Base-by-base conservation (phyloP, 2,888 invertebrate species). In the Thymelicus acteon region DNA sequence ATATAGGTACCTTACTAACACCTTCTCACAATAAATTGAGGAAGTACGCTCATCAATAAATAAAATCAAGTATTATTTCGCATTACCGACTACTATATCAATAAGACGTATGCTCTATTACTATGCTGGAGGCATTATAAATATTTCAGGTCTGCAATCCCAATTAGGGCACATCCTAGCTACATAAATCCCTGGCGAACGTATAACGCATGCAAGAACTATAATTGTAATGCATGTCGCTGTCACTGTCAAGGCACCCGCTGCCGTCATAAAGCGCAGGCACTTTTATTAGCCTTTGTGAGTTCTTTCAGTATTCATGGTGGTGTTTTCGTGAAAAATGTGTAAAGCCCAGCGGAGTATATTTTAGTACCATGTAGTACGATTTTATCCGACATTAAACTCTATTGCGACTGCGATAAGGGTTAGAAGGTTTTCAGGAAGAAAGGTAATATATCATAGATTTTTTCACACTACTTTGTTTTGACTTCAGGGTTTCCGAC, bases 301-400 rank as follows among this genome's bases (percentile, higher is more conserved):
- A 31, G 62, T n/a, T 63, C 64, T 65, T 75, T 83, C 85, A 80
- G 81, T 83, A 89, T 89, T 88, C 88, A 84, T 75, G 72, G 76
- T 82, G 81, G 77, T 80, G 85, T 86, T 86, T 84, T 79, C 81
- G 75, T 86, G 88, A 90, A 88, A 90, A 88, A 89, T 79, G 81
- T 76, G 72, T 73, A 78, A 85, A 78, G 84, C 86, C 84, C 88
- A 80, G 54, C 60, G 72, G 71, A 72, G 71, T 72, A 70, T 63
- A 70, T 73, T 73, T 73, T 62, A 48, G 47, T 72, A 66, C 19
- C 54, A 58, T 48, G 65, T 60, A 15, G 40, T 72, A 65, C 24
- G 31, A 31, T 57, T 37, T 40, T 24, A 24, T 39, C 37, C 58
- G 5, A 79, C 74, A 73, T 63, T 37, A 52, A 71, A 75, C 77